These are phyloP conservation scores for Arenaria interpres DNA, from an alignment of 2,113 vertebrate species.

Conservation along the genomic window DNA sequence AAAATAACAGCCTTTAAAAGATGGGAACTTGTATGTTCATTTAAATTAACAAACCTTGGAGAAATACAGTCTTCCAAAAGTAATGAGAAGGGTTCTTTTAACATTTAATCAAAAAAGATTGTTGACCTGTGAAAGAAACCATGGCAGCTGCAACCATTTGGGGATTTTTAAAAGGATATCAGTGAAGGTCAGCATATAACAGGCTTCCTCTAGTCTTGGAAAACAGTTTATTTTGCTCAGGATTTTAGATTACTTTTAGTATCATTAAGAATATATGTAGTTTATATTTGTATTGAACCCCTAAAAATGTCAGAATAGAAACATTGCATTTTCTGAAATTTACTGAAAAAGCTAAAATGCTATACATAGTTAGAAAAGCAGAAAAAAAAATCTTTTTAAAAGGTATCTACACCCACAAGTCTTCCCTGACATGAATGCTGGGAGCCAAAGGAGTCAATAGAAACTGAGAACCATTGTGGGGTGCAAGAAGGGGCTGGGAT, in stretches of 20 bases:
- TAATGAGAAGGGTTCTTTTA: conserved; percentile 39
- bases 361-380: neutral
- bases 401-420: neutral
- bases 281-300: neutral
- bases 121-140: conserved; percentile 7
- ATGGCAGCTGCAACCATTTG: neutral
- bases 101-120: conserved; percentile 18
- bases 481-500: neutral
- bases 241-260: neutral
- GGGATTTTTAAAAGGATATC: conserved; percentile 13
- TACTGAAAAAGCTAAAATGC: neutral
- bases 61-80: neutral
- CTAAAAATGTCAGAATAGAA: neutral
- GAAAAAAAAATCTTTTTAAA: neutral
- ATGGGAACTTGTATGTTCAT: conserved; percentile 16
- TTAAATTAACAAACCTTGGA: conserved; percentile 31
- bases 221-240: neutral
- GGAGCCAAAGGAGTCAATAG: neutral
- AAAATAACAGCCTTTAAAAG: conserved; percentile 37
- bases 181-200: neutral
- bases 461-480: neutral
- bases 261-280: neutral
- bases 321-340: neutral
- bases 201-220: neutral
- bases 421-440: neutral